Base-by-base conservation (phyloP, 64 coral and sea anemone species). In the Montipora capricornis region DNA sequence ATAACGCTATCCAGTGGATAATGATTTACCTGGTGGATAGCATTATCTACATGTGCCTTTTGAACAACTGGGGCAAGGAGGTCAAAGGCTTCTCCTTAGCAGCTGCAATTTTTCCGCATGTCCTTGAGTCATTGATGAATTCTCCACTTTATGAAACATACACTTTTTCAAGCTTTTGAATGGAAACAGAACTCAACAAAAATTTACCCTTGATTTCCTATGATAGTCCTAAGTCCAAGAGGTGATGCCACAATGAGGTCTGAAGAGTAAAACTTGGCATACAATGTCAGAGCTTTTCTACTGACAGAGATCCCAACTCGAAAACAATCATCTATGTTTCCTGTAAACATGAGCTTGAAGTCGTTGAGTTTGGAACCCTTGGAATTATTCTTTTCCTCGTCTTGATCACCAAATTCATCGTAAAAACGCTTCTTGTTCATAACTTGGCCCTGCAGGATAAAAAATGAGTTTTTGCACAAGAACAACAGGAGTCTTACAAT, bases 311-410 rank as follows among this genome's bases (percentile, higher is more conserved):
- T 84, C 49, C 97, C 97, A 44, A 99, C 55, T 10, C 97, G 89
- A 75, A 99, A 99, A 80, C 95, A 99, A 74, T 99, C 97, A 88
- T 99, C 97, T 17, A 94, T 96, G 80, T 99, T 99, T 7, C 97
- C 97, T 51, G 89, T 74, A 81, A 99, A 99, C 97, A 99, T 96
- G 61, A 88, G 86, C 57, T 96, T 93, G 47, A 99, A 99, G 19
- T 99, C 97, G 0, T 87, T 89, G 55, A 93, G 74, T 57, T 68
- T 92, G 11, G 59, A 74, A 4, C 94, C 89, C 29, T 86, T 83
- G 68, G 49, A 67, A 69, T 17, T 62, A 73, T 76, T 50, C 4
- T 78, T 55, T 37, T 37, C 37, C 37, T 89, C 88, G 0, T 91
- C 89, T 70, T 89, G 80, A 17, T 94, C 91, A 1, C 80, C 74